Base-by-base conservation (phyloP, 2,113 vertebrate genomes). In the Chaetodon trifascialis region DNA sequence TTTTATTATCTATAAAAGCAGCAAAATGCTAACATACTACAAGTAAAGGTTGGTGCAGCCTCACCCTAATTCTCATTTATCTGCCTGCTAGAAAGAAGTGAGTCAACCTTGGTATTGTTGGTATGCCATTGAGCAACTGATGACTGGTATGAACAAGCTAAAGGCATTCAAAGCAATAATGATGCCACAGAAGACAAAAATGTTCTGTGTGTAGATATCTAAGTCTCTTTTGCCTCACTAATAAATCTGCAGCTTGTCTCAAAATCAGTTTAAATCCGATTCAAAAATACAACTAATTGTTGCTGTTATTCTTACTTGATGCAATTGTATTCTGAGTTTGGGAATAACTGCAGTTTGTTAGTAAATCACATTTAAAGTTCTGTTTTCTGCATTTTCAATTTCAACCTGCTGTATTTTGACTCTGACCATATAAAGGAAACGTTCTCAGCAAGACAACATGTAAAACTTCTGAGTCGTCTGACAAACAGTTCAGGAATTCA, bases 111-210 rank as follows among this genome's bases (percentile, higher is more conserved):
- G 67, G 68, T 72, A 76, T 80, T 71, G 38, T 12, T 81, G 84
- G 82, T 66, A 83, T 83, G 70, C 15, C n/a, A 88, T 58, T 87
- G 58, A 84, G 79, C 68, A 85, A 81, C 34, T 17, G 49, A 76
- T 72, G 51, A 77, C 85, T 81, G 68, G 90, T 73, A 72, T 74
- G 54, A 67, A 91, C 83, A 89, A 64, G 81, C 60, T 51, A 19
- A 44, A 75, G 21, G 44, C 14, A 73, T 71, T 73, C 38, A 36
- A 30, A 65, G 52, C 12, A 59, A 56, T 34, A 52, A 21, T 52
- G 23, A 68, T 46, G 59, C 40, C 15, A 44, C 21, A 49, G 58
- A 38, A 68, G 71, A 65, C 49, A 44, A 56, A 64, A 11, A 69
- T 17, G 73, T 65, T 3, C 36, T 25, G 0, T 30, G 40, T 30